Evolutionary conservation across 2,797 vertebrate species (phyloP).

Genomic region (Anguilla megastoma): DNA sequence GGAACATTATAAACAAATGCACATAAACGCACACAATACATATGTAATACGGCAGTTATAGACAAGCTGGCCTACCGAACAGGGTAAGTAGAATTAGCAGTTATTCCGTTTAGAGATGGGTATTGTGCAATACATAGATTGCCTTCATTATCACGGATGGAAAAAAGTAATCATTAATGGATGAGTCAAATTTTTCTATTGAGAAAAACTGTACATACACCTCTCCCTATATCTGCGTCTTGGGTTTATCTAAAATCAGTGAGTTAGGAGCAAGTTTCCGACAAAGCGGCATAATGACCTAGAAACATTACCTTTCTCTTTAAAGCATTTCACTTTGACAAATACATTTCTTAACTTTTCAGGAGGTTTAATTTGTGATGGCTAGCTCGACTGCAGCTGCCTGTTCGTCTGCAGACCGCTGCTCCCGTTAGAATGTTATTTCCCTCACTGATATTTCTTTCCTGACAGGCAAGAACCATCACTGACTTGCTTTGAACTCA

Average conservation of each 20-base stretch:
- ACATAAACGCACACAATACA: neutral
- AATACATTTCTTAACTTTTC: neutral
- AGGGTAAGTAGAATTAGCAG: too few relatives aligned
- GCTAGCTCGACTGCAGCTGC: neutral
- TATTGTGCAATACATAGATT: too few relatives aligned
- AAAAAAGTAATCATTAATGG: too few relatives aligned
- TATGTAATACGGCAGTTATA: neutral
- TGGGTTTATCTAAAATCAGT: neutral
- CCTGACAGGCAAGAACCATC: neutral
- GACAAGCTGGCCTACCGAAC: too few relatives aligned
- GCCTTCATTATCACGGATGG: too few relatives aligned
- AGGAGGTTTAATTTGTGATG: neutral
- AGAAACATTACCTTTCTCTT: neutral
- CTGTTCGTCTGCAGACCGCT: neutral
- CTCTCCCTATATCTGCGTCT: neutral
- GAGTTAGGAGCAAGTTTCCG: neutral
- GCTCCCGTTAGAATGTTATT: neutral
- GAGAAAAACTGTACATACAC: neutral
- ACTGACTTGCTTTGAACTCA: neutral
- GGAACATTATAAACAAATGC: slow-evolving; percentile 29
- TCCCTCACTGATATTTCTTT: neutral
- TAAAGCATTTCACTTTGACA: neutral
- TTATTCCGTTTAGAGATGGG: too few relatives aligned
- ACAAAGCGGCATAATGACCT: neutral
- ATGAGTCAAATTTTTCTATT: too few relatives aligned